phyloP scores from a whole-genome alignment of 1,140 invertebrate genomes.

The Cheumatopsyche charites region DNA sequence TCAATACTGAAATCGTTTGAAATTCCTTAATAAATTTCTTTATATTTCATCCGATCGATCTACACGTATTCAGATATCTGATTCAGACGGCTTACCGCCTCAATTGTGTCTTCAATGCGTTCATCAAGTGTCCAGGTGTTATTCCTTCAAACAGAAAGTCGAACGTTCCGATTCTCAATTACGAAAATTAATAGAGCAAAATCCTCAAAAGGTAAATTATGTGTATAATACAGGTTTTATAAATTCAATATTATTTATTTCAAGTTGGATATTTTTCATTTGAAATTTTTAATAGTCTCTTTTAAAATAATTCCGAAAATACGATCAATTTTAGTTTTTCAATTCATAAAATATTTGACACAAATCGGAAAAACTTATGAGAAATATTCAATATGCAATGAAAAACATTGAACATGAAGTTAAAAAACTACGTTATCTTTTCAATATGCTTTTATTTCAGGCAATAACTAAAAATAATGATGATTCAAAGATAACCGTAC shows the following conservation, averaged over 20 bases:
- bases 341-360: too few relatives aligned
- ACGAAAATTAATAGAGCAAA: slow-evolving; percentile 50
- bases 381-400: too few relatives aligned
- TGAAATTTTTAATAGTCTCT: background rate
- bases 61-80: slow-evolving; percentile 54
- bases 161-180: slow-evolving; percentile 63
- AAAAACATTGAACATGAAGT: too few relatives aligned
- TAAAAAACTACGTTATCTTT: too few relatives aligned
- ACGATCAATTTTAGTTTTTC: too few relatives aligned
- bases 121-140: slow-evolving; percentile 64
- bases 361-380: too few relatives aligned
- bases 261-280: background rate
- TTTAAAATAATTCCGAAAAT: background rate
- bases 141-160: slow-evolving; percentile 64
- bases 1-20: too few relatives aligned
- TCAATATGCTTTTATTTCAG: slow-evolving; percentile 24
- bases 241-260: background rate
- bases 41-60: too few relatives aligned
- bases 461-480: slow-evolving; percentile 20
- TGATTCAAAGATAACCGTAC: slow-evolving; percentile 18
- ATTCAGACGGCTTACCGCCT: slow-evolving; percentile 62
- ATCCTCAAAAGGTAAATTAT: slow-evolving; percentile 39
- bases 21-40: too few relatives aligned
- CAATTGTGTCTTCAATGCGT: slow-evolving; percentile 67
- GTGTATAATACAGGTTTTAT: background rate